phyloP scores from a whole-genome alignment of 2,113 vertebrate species.

The Pandion haliaetus region DNA sequence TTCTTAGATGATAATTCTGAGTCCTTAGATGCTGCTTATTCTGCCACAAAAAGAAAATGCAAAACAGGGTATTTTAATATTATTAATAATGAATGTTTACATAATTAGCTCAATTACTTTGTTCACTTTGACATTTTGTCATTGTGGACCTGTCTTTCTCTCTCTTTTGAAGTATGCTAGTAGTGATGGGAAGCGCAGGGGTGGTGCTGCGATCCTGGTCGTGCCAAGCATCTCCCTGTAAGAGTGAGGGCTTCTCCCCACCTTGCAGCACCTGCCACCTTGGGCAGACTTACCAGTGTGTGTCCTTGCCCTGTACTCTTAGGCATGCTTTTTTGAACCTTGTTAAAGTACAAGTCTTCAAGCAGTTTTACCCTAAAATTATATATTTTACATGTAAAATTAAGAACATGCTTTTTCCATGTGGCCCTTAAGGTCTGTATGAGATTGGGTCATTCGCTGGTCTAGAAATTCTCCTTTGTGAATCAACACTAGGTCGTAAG shows the following conservation, averaged over 20 bases:
- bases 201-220: slow-evolving; percentile 19
- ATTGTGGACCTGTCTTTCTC: slow-evolving; percentile 62
- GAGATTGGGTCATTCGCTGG: not conserved
- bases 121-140: slow-evolving; percentile 64
- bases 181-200: slow-evolving; percentile 60
- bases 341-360: not conserved
- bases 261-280: not conserved
- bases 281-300: accelerated
- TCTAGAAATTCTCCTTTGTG: not conserved
- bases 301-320: not conserved
- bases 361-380: not conserved
- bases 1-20: not conserved
- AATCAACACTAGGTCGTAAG: not conserved
- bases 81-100: slow-evolving; percentile 51
- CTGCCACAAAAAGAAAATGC: slow-evolving; percentile 50
- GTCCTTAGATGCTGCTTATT: slow-evolving; percentile 18
- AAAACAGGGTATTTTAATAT: slow-evolving; percentile 41
- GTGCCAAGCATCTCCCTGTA: not conserved
- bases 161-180: slow-evolving; percentile 40
- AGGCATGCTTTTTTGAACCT: not conserved
- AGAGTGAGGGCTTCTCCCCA: not conserved
- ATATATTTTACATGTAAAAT: not conserved
- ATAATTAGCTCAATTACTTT: slow-evolving; percentile 56
- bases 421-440: not conserved
- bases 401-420: not conserved